Evolutionary conservation across 1,140 invertebrate genomes (phyloP).

Genomic region (Copidosoma floridanum): DNA sequence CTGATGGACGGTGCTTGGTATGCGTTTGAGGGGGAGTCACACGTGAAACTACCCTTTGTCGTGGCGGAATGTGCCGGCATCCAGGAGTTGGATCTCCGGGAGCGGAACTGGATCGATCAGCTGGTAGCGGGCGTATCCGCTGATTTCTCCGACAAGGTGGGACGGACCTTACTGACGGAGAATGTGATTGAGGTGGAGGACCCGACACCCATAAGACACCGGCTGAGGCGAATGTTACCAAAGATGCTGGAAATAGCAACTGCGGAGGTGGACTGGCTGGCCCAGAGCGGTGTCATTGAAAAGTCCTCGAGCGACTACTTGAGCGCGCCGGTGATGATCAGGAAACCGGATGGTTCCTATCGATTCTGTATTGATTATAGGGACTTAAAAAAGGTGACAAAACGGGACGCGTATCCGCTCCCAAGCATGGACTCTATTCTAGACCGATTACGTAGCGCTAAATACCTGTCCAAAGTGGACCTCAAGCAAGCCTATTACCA

Average conservation of each 20-base stretch:
- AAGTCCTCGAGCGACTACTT: slow-evolving; percentile 36
- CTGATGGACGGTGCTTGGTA: not conserved
- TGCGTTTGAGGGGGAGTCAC: not conserved
- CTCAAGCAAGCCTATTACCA: slow-evolving; percentile 10
- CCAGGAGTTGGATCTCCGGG: not conserved
- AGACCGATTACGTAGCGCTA: not conserved
- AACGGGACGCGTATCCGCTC: slow-evolving; percentile 30
- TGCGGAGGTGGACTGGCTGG: slow-evolving; percentile 29
- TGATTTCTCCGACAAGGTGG: not conserved
- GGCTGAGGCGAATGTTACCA: slow-evolving; percentile 3
- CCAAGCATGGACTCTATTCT: not conserved
- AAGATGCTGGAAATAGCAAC: not conserved
- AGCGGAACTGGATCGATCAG: not conserved
- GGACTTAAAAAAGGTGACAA: slow-evolving; percentile 20
- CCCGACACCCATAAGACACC: slow-evolving; percentile 10
- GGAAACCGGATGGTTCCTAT: slow-evolving; percentile 32
- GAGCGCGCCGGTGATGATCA: slow-evolving; percentile 34
- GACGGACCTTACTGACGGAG: not conserved
- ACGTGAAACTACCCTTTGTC: not conserved
- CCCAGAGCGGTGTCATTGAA: slow-evolving; percentile 32
- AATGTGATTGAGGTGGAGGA: not conserved
- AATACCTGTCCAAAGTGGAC: slow-evolving; percentile 1
- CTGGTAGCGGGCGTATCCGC: not conserved
- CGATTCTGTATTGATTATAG: slow-evolving; percentile 32
- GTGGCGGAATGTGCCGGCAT: not conserved